Base-by-base conservation (phyloP, 2,797 vertebrate species). In the Sciurus carolinensis region DNA sequence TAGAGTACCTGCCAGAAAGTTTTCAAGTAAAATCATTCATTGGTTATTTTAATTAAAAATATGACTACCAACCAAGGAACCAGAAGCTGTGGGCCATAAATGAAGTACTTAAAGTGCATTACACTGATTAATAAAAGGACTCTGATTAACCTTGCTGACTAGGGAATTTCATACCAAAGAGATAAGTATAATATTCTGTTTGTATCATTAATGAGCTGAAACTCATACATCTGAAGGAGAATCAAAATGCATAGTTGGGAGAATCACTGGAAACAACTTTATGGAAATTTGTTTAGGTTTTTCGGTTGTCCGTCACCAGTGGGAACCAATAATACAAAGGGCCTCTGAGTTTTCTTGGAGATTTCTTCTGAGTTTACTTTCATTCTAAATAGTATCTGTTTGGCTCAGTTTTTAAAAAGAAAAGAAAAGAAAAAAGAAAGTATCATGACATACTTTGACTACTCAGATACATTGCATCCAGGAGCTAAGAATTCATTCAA, bases 21-120 rank as follows among this genome's bases (percentile, higher is more conserved):
- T 97, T 97, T 95, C 77, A 87, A 72, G 81, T 71, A 62, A 95
- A 97, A 96, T 96, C 72, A 87, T 69, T 96, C 95, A 79, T 30
- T 96, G 94, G 80, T 84, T 95, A 96, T 94, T 94, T 96, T 94
- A 97, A 97, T 97, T 97, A 96, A 97, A 96, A 97, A 93, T 82
- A 94, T 87, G 81, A 96, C 77, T 92, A 52, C 87, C 42, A n/a
- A 90, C 77, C 67, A 88, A 80, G 87, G 69, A 81, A 94, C 81
- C 87, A 72, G 87, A 6, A 28, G 69, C 81, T 87, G 14, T 82
- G 87, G 42, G 39, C 77, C 75, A 54, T 94, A 96, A 94, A 79
- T 0, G 4, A 87, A 62, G 57, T n/a, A 30, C 73, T 95, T 90
- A 80, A 76, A 92, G 67, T 76, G 2, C 57, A 88, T 76, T 96